phyloP scores from a whole-genome alignment of 2,797 vertebrate species.

The Poeciliopsis paucimaculata region DNA sequence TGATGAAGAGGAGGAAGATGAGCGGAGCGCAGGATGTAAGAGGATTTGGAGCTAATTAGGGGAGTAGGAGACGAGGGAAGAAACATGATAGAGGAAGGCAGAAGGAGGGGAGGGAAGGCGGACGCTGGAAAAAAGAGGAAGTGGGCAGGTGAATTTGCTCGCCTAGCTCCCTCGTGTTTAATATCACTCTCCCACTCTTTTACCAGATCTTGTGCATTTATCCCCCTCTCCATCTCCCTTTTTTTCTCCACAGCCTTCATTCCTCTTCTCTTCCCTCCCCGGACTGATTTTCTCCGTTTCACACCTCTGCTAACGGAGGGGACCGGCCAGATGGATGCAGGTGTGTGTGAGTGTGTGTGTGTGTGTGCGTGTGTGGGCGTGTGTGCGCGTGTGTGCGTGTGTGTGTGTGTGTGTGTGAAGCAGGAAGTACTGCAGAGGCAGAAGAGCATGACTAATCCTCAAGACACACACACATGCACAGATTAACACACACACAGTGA shows the following conservation, averaged over 20 bases:
- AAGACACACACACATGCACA: slow-evolving; percentile 48
- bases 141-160: slow-evolving; percentile 79
- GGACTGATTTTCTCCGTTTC: slow-evolving; percentile 72
- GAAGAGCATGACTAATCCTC: slow-evolving; percentile 76
- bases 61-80: slow-evolving; percentile 62
- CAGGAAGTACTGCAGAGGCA: slow-evolving; percentile 70
- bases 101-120: slow-evolving; percentile 28
- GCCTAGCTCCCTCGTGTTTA: slow-evolving; percentile 80
- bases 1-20: slow-evolving; percentile 60
- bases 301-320: slow-evolving; percentile 73
- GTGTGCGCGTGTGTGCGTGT: slow-evolving; percentile 63
- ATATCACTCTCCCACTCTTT: slow-evolving; percentile 75
- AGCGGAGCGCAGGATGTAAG: slow-evolving; percentile 61
- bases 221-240: slow-evolving; percentile 52
- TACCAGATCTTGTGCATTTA: slow-evolving; percentile 50
- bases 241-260: slow-evolving; percentile 41
- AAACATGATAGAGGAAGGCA: slow-evolving; percentile 52
- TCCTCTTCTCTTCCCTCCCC: slow-evolving; percentile 49
- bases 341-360: slow-evolving; percentile 58
- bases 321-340: slow-evolving; percentile 76
- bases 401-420: slow-evolving; percentile 48
- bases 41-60: slow-evolving; percentile 79
- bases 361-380: slow-evolving; percentile 63
- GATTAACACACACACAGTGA: slow-evolving; percentile 26
- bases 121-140: slow-evolving; percentile 43